A percentile compares a stretch with the other conserved stretches of the same genome.
Evolutionary conservation across 2,888 invertebrate genomes (phyloP).

Genomic region (Philereme transversata): DNA sequence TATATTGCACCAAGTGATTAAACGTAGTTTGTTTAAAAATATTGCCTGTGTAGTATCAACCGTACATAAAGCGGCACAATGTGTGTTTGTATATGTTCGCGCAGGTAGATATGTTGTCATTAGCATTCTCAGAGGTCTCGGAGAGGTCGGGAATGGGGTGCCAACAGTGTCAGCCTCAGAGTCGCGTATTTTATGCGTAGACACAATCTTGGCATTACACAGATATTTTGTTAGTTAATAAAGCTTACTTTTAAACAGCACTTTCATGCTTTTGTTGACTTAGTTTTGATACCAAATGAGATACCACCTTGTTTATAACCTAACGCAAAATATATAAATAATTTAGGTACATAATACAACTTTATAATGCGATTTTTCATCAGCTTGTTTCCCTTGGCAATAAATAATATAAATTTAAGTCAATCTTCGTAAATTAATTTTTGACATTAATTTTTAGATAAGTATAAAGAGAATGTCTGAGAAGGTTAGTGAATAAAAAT

Average conservation of each 20-base stretch:
- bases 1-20: no score
- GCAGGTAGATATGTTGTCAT: conserved; percentile 29
- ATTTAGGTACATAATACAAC: no score
- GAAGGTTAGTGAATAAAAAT: neutral
- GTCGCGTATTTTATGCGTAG: conserved; percentile 35
- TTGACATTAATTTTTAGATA: no score
- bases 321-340: conserved; percentile 4
- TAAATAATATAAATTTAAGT: no score
- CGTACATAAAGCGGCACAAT: neutral
- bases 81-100: conserved; percentile 7
- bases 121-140: conserved; percentile 35
- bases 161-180: conserved; percentile 27
- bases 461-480: neutral
- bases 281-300: conserved; percentile 23
- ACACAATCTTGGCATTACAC: conserved; percentile 35
- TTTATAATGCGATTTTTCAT: no score
- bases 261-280: conserved; percentile 22
- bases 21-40: no score
- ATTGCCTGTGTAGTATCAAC: no score
- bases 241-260: conserved; percentile 31
- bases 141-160: conserved; percentile 35
- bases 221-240: conserved; percentile 27
- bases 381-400: no score
- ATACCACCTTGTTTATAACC: conserved; percentile 10
- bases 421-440: no score